Evolutionary conservation across 2,113 vertebrate species (phyloP).

Genomic region (Heterocephalus glaber): DNA sequence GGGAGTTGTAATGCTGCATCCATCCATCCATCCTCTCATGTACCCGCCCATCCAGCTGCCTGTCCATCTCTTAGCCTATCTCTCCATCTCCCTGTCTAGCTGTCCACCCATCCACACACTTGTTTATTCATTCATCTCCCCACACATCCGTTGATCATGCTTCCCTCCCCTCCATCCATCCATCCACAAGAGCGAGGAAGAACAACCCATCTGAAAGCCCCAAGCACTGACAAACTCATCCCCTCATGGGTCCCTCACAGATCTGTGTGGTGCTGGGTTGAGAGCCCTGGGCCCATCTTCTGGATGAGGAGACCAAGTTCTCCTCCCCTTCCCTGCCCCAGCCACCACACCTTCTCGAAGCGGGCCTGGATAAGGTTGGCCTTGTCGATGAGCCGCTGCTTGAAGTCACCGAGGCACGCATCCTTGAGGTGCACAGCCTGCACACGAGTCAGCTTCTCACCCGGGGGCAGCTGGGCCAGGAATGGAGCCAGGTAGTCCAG

Average conservation of each 20-base stretch:
- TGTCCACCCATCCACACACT: neutral
- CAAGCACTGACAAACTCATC: neutral
- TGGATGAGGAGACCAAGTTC: neutral
- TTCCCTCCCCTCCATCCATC: neutral
- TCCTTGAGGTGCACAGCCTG: slow-evolving; percentile 83
- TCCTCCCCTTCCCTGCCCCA: neutral
- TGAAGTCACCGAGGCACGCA: slow-evolving; percentile 85
- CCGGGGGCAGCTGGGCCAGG: slow-evolving; percentile 80
- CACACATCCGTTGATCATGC: accelerated
- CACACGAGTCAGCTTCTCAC: slow-evolving; percentile 76
- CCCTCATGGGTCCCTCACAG: neutral
- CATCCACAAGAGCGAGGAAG: neutral
- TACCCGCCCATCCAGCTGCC: neutral
- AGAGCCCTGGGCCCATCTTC: neutral
- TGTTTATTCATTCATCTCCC: neutral
- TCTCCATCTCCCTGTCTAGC: neutral
- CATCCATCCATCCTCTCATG: neutral
- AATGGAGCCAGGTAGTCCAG: slow-evolving; percentile 88
- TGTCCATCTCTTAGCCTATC: neutral
- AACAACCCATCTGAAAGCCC: neutral
- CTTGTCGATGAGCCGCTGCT: slow-evolving; percentile 83
- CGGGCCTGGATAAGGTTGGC: slow-evolving; percentile 88
- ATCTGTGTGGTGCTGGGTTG: neutral
- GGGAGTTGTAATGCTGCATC: neutral
- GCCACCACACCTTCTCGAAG: slow-evolving; percentile 86